Evolutionary conservation across 2,113 vertebrate genomes (phyloP), one percentile per base, ranked within the genome.

Genomic region (Callopanchax toddi): DNA sequence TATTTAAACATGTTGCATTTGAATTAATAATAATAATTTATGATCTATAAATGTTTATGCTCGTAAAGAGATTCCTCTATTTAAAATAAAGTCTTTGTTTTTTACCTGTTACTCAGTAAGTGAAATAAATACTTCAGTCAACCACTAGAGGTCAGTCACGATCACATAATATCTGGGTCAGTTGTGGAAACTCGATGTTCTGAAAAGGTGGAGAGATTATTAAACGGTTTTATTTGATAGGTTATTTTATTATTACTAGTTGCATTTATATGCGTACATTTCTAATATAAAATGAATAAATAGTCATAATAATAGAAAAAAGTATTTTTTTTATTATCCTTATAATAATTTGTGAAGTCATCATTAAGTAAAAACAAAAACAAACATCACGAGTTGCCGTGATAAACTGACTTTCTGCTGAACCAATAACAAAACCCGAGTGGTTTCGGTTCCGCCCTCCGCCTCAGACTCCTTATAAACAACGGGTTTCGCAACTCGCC

Each of bases 361-460:
- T 15, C n/a, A 13, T 54, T 53, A 36, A 49, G 59, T 34, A 71
- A 39, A 66, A 66, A 60, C 22, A 58, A 60, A 67, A 11, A 64
- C n/a, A n/a, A n/a, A n/a, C n/a, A 6, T 53, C 20, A 8, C 26
- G 16, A 11, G 48, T 22, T 15, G 53, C 22, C 59, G 40, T 23
- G 59, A 60, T 52, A 59, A 39, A 37, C 7, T 37, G 34, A n/a
- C 1, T 63, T 63, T 40, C 10, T n/a, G 40, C 18, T 13, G 10
- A 61, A 29, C 76, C 76, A 80, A 72, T 83, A 17, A 52, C 42
- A 70, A 61, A 64, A 46, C 56, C 16, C 13, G 1, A 0, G 5
- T 15, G 43, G 78, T 83, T 70, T 83, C 67, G 84, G 84, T 77
- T 4, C 82, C 87, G 58, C 86, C 87, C 82, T 60, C 76, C 20